Evolutionary conservation across 1,140 invertebrate species (phyloP).

Genomic region (Drosophila erecta): DNA sequence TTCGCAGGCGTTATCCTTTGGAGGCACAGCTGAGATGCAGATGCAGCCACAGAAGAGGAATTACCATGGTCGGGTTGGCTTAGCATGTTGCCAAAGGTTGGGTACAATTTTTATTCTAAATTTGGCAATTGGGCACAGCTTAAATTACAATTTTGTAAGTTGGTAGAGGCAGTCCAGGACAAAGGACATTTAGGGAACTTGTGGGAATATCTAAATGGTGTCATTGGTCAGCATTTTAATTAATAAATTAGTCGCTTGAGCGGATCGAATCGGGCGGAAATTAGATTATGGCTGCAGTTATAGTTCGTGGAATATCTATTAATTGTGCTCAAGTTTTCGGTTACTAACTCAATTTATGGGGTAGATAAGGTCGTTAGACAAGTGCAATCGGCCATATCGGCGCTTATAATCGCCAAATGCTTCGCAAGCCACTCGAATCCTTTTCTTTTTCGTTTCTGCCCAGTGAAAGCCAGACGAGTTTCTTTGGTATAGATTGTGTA

Average conservation of each 20-base stretch:
- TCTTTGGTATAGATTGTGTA: conserved; percentile 32
- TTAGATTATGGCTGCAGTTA: not conserved
- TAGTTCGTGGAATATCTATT: not conserved
- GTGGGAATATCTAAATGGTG: not conserved
- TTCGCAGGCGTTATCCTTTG: not conserved
- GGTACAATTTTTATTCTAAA: not conserved
- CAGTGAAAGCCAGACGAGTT: conserved; percentile 12
- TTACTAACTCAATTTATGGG: conserved; percentile 7
- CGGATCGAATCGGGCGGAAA: not conserved
- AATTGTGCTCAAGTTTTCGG: not conserved
- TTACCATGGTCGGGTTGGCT: not conserved
- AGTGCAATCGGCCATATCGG: not conserved
- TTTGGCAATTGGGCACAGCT: no score
- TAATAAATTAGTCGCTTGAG: not conserved
- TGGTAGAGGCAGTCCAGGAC: no score
- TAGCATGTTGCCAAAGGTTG: not conserved
- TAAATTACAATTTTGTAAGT: no score
- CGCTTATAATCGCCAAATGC: not conserved
- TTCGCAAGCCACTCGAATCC: not conserved
- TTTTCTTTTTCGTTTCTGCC: not conserved
- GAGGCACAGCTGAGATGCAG: no score
- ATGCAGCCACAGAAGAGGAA: not conserved
- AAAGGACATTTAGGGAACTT: not conserved
- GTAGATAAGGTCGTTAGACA: not conserved
- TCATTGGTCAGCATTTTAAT: not conserved